phyloP scores from a whole-genome alignment of 1,140 invertebrate species.

The Habropoda laboriosa region DNA sequence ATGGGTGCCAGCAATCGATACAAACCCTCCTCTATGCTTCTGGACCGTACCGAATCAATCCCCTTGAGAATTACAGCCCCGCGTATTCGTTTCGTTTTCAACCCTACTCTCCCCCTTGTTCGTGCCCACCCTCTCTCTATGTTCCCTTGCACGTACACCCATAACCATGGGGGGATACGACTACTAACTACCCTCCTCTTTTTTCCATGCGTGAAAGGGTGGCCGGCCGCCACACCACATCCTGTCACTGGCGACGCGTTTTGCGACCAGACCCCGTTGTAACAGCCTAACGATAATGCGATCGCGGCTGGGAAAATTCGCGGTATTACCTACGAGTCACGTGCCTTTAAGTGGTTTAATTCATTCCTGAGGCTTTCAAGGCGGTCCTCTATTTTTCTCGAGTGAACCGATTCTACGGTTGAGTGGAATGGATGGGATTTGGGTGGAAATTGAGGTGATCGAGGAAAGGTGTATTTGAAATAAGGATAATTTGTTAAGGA shows the following conservation, averaged over 20 bases:
- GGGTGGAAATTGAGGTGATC: no score
- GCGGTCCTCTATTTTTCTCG: not conserved
- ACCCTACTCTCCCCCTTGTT: not conserved
- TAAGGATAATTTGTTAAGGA: no score
- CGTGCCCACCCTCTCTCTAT: slow-evolving; percentile 7
- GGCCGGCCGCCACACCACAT: slow-evolving; percentile 22
- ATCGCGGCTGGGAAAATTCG: slow-evolving; percentile 26
- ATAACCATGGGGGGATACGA: slow-evolving; percentile 55
- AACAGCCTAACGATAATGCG: slow-evolving; percentile 40
- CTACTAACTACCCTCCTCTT: slow-evolving; percentile 68
- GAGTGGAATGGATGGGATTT: no score
- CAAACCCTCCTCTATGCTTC: slow-evolving; percentile 50
- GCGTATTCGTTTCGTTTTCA: slow-evolving; percentile 61
- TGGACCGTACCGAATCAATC: slow-evolving; percentile 70
- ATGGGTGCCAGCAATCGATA: slow-evolving; percentile 73
- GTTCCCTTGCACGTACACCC: not conserved
- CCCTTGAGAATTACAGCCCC: slow-evolving; percentile 69
- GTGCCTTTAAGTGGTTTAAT: slow-evolving; percentile 14
- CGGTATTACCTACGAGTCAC: slow-evolving; percentile 1
- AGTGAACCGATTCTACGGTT: not conserved
- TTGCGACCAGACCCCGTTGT: slow-evolving; percentile 38
- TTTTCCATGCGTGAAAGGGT: slow-evolving; percentile 34
- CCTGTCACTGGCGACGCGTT: slow-evolving; percentile 8
- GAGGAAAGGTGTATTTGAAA: no score
- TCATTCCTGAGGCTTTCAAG: not conserved